Evolutionary conservation across 2,888 invertebrate genomes (phyloP), one percentile per base, ranked within the genome.

Genomic region (Polyommatus icarus): DNA sequence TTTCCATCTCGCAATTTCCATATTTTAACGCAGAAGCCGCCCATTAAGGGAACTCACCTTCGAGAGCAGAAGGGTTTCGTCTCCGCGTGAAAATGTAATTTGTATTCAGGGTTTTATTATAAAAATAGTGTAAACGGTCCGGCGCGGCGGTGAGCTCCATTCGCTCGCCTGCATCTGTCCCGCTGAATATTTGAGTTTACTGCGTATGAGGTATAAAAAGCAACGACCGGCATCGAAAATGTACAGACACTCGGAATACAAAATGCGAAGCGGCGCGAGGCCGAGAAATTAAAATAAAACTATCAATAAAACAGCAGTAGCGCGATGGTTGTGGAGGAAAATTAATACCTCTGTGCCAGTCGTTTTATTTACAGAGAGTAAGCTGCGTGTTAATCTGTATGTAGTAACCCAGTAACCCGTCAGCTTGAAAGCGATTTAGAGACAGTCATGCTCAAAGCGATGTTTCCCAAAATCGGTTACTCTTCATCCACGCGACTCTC

Each of bases 141-240:
- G 4, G 46, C 15, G 54, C 7, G 24, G 73, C 50, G 10, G 73
- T 24, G 46, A 73, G 46, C 46, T 10, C 46, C 20, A 73, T 73
- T 50, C 15, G 15, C 54, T 54, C 54, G 46, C 73, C 20, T 54
- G 75, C 75, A 75, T 75, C 54, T 46, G 24, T 50, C 24, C 54
- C 29, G 50, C 29, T 75, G 75, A 75, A 75, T 75, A 75, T 75
- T 75, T 75, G 12, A 75, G 18, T 50, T 75, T 75, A 75, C 29
- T 75, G 75, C 75, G 75, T 75, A 50, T 50, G 75, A 18, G 75
- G 50, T 54, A 75, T 75, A 75, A 75, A 75, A 75, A 54, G 29
- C 75, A 75, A 75, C 75, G 75, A 75, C 24, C 73, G 73, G 6
- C 73, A 50, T 75, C 18, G 50, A 46, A 75, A 50, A 50, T 73